A percentile compares a stretch with the other conserved stretches of the same genome.
These are phyloP conservation scores for Pogonomyrmex barbatus DNA, from an alignment of 1,140 invertebrate genomes.

Conservation along the genomic window DNA sequence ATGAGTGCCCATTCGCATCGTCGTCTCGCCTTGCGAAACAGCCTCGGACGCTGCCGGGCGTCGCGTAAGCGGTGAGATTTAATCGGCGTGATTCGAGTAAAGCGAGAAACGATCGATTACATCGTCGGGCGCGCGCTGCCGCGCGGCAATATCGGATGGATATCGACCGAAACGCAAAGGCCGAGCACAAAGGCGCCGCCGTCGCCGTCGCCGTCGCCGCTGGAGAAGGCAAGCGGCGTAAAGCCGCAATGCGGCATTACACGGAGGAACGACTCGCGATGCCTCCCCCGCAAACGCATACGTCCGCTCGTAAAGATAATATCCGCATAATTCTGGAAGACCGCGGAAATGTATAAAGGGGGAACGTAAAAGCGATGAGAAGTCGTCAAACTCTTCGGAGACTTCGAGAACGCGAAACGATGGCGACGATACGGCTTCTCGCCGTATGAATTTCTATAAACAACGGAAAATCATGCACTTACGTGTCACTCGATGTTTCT, in stretches of 20 bases:
- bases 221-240: conserved; percentile 55
- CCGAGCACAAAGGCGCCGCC: conserved; percentile 60
- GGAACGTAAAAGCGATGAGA: not conserved
- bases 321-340: conserved; percentile 22
- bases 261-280: conserved; percentile 23
- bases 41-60: conserved; percentile 1
- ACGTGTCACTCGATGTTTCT: not conserved
- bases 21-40: conserved; percentile 32
- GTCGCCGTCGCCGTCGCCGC: conserved; percentile 35
- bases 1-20: conserved; percentile 26
- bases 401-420: not conserved
- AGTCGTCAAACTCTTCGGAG: not conserved
- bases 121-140: conserved; percentile 41
- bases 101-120: conserved; percentile 69
- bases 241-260: conserved; percentile 60
- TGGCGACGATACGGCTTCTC: not conserved
- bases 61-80: conserved; percentile 54
- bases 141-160: conserved; percentile 60
- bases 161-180: conserved; percentile 53
- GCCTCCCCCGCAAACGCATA: conserved; percentile 18
- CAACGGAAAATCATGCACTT: conserved; percentile 11
- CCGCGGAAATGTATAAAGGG: not conserved
- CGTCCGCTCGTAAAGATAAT: conserved; percentile 22
- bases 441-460: not conserved
- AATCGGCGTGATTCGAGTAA: conserved; percentile 65